phyloP scores from a whole-genome alignment of 2,888 invertebrate genomes.

The Heliconius charithonia region DNA sequence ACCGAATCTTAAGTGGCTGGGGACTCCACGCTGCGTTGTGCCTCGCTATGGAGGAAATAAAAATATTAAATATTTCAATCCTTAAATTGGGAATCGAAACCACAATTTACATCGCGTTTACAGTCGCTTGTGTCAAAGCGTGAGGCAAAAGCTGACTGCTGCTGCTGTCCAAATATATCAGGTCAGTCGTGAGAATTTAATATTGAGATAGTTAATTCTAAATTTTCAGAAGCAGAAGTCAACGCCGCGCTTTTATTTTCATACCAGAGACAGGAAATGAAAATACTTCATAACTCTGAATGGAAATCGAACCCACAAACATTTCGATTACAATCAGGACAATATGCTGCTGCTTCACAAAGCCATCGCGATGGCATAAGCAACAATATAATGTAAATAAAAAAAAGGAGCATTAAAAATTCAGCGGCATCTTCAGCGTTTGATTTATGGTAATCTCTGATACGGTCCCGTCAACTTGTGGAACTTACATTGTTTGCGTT shows the following conservation, averaged over 20 bases:
- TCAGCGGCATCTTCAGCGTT: constrained; percentile 25
- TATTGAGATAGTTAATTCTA: too few species aligned
- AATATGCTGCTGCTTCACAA: background rate
- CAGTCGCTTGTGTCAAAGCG: too few species aligned
- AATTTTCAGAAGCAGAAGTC: too few species aligned
- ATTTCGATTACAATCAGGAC: background rate
- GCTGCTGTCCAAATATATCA: too few species aligned
- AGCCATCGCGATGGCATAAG: background rate
- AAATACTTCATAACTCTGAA: background rate
- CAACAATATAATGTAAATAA: constrained; percentile 7
- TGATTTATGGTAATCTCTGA: constrained; percentile 37
- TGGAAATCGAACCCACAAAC: background rate
- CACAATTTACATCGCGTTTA: background rate
- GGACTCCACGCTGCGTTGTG: background rate
- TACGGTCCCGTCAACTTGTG: constrained; percentile 30
- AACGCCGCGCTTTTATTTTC: too few species aligned
- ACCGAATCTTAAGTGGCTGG: background rate
- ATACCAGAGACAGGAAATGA: too few species aligned
- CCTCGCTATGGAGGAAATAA: background rate
- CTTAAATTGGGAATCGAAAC: background rate
- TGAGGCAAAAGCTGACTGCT: too few species aligned
- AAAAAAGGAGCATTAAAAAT: constrained; percentile 21
- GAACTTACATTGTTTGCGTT: constrained; percentile 31
- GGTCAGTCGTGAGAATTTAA: too few species aligned
- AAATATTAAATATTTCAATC: background rate